Evolutionary conservation across 2,888 invertebrate species (phyloP).

Genomic region (Galerucella calmariensis): DNA sequence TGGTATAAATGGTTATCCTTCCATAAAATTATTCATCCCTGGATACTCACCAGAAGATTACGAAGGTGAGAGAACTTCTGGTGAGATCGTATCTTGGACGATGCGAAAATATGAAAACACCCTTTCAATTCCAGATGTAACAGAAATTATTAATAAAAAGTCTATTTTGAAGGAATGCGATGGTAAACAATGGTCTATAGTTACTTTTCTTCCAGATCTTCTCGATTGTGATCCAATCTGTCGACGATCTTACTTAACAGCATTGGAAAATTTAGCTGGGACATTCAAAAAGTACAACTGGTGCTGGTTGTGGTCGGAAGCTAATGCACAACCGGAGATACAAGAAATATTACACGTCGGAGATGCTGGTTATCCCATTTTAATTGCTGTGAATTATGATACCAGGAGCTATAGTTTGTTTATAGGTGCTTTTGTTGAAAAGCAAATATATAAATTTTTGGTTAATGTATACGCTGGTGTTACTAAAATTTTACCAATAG

Average conservation of each 20-base stretch:
- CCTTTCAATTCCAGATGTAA: constrained; percentile 75
- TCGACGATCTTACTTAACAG: constrained; percentile 82
- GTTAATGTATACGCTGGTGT: constrained; percentile 88
- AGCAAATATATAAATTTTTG: constrained; percentile 41
- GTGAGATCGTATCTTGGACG: constrained; percentile 88
- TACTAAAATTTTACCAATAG: constrained; percentile 88
- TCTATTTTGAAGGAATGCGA: constrained; percentile 78
- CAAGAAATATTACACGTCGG: constrained; percentile 91
- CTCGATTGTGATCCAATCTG: constrained; percentile 93
- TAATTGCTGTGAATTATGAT: constrained; percentile 93
- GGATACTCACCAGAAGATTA: constrained; percentile 75
- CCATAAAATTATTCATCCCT: constrained; percentile 87
- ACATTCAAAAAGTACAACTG: constrained; percentile 92
- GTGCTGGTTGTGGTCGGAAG: constrained; percentile 97
- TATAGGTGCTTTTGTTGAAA: constrained; percentile 31
- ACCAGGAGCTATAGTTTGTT: constrained; percentile 77
- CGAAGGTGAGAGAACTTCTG: constrained; percentile 85
- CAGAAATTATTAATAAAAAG: constrained; percentile 31
- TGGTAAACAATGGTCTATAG: constrained; percentile 86
- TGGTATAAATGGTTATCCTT: constrained; percentile 89
- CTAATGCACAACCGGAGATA: constrained; percentile 79
- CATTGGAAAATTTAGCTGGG: constrained; percentile 79
- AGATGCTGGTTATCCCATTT: constrained; percentile 89
- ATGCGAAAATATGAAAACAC: constrained; percentile 76
- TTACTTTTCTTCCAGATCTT: constrained; percentile 91